A percentile compares a stretch with the other conserved stretches of the same genome.
Evolutionary conservation across 1,140 invertebrate species (phyloP).

Genomic region (Caerostris extrusa): DNA sequence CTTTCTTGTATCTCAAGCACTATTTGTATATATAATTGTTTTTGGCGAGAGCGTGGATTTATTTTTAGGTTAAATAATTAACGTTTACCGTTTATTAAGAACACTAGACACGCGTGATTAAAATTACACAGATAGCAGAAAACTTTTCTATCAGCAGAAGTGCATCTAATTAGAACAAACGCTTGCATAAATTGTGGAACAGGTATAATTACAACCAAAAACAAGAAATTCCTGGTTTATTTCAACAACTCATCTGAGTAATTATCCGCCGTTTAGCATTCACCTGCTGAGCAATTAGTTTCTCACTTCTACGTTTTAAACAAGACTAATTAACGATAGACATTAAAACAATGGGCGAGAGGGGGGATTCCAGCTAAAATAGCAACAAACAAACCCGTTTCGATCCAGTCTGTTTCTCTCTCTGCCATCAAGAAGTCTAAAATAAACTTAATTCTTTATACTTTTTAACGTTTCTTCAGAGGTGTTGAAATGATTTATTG

Average conservation of each 20-base stretch:
- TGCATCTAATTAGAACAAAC: background rate
- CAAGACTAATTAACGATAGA: background rate
- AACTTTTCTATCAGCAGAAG: background rate
- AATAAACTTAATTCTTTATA: background rate
- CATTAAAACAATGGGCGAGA: background rate
- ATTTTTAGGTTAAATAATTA: background rate
- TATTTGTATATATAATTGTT: no score
- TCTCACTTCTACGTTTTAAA: background rate
- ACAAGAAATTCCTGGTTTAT: background rate
- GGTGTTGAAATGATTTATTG: constrained; percentile 57
- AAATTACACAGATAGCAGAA: background rate
- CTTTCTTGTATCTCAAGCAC: no score
- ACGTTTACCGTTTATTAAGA: background rate
- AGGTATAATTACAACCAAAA: background rate
- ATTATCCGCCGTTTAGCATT: background rate
- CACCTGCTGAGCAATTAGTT: background rate
- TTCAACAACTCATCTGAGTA: background rate
- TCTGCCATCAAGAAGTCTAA: background rate
- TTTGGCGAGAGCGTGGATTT: no score
- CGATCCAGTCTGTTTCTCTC: background rate
- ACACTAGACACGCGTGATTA: background rate
- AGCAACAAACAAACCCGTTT: background rate
- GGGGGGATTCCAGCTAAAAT: background rate
- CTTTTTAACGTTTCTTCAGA: constrained; percentile 14
- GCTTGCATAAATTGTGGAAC: background rate